Base-by-base conservation (phyloP, 2,888 invertebrate genomes). In the Pammene aurita region DNA sequence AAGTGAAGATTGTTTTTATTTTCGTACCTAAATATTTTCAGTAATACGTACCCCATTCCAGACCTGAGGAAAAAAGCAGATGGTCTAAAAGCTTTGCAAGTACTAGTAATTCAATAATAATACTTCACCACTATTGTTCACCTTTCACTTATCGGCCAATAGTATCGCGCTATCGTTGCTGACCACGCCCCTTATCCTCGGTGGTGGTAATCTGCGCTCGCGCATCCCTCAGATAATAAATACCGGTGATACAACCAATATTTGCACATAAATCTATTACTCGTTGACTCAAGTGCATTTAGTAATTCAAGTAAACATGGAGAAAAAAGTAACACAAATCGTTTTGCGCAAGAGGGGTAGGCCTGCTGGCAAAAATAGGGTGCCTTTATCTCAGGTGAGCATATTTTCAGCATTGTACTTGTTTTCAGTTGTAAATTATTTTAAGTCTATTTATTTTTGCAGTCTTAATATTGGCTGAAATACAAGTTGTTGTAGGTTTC, bases 361-460 rank as follows among this genome's bases (percentile, higher is more conserved):
- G 13, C 44, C 58, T n/a, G 26, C 58, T n/a, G 58, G 58, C 0
- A 60, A 60, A 60, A 44, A 60, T 44, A 60, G 58, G 11, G 14
- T 46, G 34, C 58, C 58, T 34, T 34, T 60, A 46, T 14, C 58
- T 11, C 34, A 14, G 58, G 58, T 60, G 14, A 60, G 58, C 14
- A 1, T 18, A 48, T 48, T 48, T n/a, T n/a, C n/a, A n/a, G n/a
- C n/a, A n/a, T n/a, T n/a, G n/a, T n/a, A n/a, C n/a, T n/a, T n/a
- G n/a, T n/a, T n/a, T n/a, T n/a, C n/a, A n/a, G n/a, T n/a, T n/a
- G n/a, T n/a, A n/a, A n/a, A n/a, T n/a, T n/a, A n/a, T n/a, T n/a
- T n/a, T n/a, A n/a, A n/a, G n/a, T n/a, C n/a, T n/a, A n/a, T n/a
- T n/a, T 38, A 38, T 38, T 9, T 38, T 9, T 5, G 2, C 0